Percentiles rank a stretch among this genome's conserved stretches.
Evolutionary conservation across 1,140 invertebrate genomes (phyloP).

Genomic region (Cherax destructor): DNA sequence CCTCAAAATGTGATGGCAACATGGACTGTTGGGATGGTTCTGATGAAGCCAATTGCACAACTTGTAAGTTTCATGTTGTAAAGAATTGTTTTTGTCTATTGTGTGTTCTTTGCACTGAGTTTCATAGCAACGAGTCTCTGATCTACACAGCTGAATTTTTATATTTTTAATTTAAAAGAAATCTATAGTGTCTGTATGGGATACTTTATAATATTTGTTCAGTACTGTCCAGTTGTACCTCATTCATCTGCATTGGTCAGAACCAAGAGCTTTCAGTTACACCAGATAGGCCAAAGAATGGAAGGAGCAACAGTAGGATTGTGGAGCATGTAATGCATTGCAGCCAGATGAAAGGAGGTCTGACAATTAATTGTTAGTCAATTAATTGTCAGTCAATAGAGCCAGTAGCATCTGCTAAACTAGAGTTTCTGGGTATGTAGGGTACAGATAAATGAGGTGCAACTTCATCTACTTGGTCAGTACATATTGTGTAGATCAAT

Average conservation of each 20-base stretch:
- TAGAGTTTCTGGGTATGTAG: no score
- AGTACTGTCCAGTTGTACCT: neutral
- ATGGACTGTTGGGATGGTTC: slow-evolving; percentile 88
- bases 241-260: no score
- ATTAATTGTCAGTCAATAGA: no score
- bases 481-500: slow-evolving; percentile 42
- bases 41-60: slow-evolving; percentile 85
- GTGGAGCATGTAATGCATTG: no score
- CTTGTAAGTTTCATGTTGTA: slow-evolving; percentile 77
- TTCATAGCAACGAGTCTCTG: slow-evolving; percentile 13
- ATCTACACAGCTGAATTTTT: slow-evolving; percentile 33
- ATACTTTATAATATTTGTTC: neutral
- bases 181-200: neutral
- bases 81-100: neutral
- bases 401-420: no score
- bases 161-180: neutral
- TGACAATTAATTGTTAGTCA: no score
- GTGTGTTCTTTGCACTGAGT: slow-evolving; percentile 29
- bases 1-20: slow-evolving; percentile 84
- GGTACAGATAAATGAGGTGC: neutral
- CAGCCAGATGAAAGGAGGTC: no score
- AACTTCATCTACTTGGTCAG: neutral
- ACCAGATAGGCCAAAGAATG: no score
- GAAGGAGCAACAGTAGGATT: no score
- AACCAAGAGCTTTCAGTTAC: no score